Conservation (phyloP, 2,888 invertebrate species). For the Linnaemya tessellans region DNA sequence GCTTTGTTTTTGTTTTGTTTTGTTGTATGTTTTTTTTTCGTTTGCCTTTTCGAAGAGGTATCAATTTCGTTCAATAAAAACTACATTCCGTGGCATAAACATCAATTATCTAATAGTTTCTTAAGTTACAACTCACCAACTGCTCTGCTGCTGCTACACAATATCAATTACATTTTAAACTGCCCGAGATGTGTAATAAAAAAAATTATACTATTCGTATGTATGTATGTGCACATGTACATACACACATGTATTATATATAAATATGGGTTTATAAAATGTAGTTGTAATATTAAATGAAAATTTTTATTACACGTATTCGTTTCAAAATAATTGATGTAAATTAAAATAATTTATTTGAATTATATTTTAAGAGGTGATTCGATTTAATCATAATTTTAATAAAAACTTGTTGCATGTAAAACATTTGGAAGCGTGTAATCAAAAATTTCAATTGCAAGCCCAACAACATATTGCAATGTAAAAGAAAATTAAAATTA, state of each 20-base stretch:
- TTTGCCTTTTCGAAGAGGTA: conserved; percentile 56
- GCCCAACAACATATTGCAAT: neutral
- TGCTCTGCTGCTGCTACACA: neutral
- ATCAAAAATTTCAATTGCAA: neutral
- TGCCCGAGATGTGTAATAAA: conserved; percentile 29
- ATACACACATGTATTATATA: neutral
- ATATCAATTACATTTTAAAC: conserved; percentile 49
- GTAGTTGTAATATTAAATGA: conserved; percentile 29
- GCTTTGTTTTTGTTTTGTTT: conserved; percentile 1
- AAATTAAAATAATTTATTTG: conserved; percentile 46
- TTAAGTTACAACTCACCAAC: conserved; percentile 22
- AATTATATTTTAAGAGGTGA: conserved; percentile 25
- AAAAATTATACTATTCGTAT: neutral
- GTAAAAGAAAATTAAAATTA: neutral
- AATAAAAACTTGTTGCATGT: neutral
- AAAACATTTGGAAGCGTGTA: neutral
- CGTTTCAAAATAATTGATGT: conserved; percentile 42
- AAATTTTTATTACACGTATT: conserved; percentile 11
- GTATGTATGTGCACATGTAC: neutral
- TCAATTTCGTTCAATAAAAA: conserved; percentile 64
- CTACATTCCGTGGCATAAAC: conserved; percentile 60
- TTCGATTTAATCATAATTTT: conserved; percentile 38
- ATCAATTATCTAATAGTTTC: conserved; percentile 64
- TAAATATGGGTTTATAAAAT: neutral
- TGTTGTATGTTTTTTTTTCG: neutral